Percentiles rank a stretch among this genome's conserved stretches.
phyloP scores from a whole-genome alignment of 2,113 vertebrate species.

The Charadrius vociferus region DNA sequence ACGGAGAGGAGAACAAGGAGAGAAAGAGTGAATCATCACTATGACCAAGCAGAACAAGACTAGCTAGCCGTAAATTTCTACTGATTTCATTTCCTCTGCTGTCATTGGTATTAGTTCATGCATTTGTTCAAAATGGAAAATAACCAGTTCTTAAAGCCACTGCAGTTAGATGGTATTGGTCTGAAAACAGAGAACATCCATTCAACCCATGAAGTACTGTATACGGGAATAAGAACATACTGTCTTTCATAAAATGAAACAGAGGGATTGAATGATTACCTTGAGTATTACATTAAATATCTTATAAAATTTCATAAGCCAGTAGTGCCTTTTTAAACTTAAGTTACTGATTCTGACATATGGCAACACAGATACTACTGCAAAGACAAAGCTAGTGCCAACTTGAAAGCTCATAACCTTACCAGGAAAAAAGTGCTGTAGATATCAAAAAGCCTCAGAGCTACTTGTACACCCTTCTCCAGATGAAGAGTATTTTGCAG shows the following conservation, averaged over 20 bases:
- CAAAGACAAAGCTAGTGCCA: background rate
- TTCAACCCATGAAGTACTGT: background rate
- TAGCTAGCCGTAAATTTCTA: background rate
- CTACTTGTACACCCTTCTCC: background rate
- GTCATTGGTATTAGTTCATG: background rate
- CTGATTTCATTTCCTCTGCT: background rate
- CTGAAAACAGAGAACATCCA: background rate
- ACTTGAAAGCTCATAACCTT: background rate
- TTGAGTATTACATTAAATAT: background rate
- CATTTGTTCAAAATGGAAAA: background rate
- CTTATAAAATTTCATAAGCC: background rate
- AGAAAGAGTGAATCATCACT: background rate
- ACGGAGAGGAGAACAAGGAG: background rate
- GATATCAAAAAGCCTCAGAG: background rate
- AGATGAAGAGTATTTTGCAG: background rate
- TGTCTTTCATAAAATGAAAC: background rate
- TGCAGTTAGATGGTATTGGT: background rate
- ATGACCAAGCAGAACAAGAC: background rate
- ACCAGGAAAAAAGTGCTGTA: background rate
- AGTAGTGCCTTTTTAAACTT: background rate
- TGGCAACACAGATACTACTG: background rate
- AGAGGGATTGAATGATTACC: background rate
- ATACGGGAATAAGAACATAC: background rate
- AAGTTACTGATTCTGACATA: background rate
- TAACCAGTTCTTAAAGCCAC: background rate